Conservation (phyloP, 53 echinoderm and acorn worm genomes). For the Temnopleurus reevesii region DNA sequence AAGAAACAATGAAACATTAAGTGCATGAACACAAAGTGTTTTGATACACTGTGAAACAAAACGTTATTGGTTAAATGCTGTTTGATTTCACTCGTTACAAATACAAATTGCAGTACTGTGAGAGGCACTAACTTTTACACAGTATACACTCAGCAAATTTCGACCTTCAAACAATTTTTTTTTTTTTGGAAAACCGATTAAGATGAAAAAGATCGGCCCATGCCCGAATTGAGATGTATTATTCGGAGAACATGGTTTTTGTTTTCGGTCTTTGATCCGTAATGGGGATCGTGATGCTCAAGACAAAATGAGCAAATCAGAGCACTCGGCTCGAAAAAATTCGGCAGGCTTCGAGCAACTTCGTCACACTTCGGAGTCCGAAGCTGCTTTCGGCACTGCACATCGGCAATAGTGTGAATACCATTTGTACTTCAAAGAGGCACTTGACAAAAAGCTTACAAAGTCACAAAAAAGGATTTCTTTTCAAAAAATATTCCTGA, state of each 20-base stretch:
- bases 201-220: neutral
- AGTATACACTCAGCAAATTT: conserved; percentile 1
- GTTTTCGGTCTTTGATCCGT: neutral
- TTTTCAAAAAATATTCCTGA: conserved; percentile 3
- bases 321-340: neutral
- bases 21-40: conserved; percentile 3
- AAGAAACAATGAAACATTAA: conserved; percentile 3
- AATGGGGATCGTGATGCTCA: neutral
- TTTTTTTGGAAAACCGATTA: conserved; percentile 18
- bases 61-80: conserved; percentile 38
- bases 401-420: conserved; percentile 33
- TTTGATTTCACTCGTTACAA: conserved; percentile 17
- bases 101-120: conserved; percentile 52
- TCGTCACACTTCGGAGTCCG: conserved; percentile 14
- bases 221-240: neutral
- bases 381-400: conserved; percentile 6
- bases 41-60: conserved; percentile 33
- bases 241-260: neutral
- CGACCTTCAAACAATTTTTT: neutral
- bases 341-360: conserved; percentile 48
- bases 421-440: conserved; percentile 50
- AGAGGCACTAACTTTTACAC: conserved; percentile 38
- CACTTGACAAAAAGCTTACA: conserved; percentile 47
- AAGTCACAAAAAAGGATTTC: conserved; percentile 38
- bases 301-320: neutral